Evolutionary conservation across 2,797 vertebrate genomes (phyloP).

Genomic region (Cryptoprocta ferox): DNA sequence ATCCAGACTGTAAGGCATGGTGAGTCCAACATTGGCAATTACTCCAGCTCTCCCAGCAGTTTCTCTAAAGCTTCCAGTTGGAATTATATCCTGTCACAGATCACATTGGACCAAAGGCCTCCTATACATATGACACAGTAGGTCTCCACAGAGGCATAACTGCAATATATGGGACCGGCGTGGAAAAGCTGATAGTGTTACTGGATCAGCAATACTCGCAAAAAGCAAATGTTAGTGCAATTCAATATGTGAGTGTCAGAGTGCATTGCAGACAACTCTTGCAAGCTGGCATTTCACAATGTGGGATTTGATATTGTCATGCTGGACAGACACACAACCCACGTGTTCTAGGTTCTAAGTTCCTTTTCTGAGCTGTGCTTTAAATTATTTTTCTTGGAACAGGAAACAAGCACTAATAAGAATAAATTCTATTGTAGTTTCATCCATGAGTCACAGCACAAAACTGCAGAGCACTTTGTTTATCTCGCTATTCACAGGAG

Average conservation of each 20-base stretch:
- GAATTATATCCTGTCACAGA: not conserved
- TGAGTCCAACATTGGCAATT: not conserved
- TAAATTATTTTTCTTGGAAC: conserved; percentile 7
- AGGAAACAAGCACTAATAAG: not conserved
- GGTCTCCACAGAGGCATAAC: not conserved
- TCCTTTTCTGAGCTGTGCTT: not conserved
- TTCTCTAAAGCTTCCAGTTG: not conserved
- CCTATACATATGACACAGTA: not conserved
- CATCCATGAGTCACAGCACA: not conserved
- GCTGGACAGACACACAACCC: not conserved
- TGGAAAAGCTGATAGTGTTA: not conserved
- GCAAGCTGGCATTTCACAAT: not conserved
- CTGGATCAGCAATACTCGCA: not conserved
- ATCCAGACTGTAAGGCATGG: not conserved
- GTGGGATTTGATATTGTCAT: not conserved
- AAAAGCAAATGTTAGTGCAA: not conserved
- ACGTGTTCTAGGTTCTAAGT: not conserved
- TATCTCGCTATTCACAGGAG: not conserved
- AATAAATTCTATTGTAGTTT: not conserved
- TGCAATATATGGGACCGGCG: accelerated
- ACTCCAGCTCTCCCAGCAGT: too few relatives aligned
- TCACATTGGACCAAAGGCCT: not conserved
- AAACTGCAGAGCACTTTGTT: not conserved
- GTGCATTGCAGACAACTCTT: not conserved
- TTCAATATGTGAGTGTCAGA: not conserved